Conservation (phyloP, 2,113 vertebrate genomes). For the Pogonocichla stellata region DNA sequence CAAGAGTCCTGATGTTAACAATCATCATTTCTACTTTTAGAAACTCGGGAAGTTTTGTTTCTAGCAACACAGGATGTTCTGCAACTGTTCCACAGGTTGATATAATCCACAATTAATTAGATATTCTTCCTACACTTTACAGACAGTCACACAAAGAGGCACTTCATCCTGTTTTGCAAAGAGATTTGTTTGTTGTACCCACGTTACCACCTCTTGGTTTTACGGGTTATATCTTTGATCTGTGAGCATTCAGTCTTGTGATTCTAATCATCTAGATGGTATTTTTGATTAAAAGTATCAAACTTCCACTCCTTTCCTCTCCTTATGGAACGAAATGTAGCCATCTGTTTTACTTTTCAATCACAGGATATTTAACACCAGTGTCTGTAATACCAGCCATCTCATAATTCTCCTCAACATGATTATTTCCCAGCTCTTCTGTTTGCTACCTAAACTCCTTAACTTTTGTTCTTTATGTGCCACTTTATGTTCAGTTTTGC, state of each 20-base stretch:
- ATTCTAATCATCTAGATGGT: not conserved
- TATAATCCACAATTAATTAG: not conserved
- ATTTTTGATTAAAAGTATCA: not conserved
- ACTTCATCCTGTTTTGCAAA: slow-evolving; percentile 11
- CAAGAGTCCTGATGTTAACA: not conserved
- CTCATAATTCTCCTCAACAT: not conserved
- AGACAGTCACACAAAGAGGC: not conserved
- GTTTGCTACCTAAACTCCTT: not conserved
- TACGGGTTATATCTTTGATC: not conserved
- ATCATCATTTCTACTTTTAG: not conserved
- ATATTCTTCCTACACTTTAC: slow-evolving; percentile 22
- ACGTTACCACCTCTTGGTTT: not conserved
- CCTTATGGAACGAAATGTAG: not conserved
- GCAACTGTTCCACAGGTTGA: not conserved
- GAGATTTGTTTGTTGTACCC: not conserved
- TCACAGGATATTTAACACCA: not conserved
- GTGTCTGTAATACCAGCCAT: not conserved
- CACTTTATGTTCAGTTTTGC: not conserved
- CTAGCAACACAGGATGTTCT: slow-evolving; percentile 19
- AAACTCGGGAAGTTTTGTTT: slow-evolving; percentile 32
- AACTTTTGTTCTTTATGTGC: not conserved
- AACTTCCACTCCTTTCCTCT: not conserved
- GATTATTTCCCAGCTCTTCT: not conserved
- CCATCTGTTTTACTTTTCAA: not conserved
- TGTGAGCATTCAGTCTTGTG: not conserved